Percentiles rank a stretch among this genome's conserved stretches.
Conservation (phyloP, 37 sponge, comb jelly and placozoan species). For the Agelas oroides region DNA sequence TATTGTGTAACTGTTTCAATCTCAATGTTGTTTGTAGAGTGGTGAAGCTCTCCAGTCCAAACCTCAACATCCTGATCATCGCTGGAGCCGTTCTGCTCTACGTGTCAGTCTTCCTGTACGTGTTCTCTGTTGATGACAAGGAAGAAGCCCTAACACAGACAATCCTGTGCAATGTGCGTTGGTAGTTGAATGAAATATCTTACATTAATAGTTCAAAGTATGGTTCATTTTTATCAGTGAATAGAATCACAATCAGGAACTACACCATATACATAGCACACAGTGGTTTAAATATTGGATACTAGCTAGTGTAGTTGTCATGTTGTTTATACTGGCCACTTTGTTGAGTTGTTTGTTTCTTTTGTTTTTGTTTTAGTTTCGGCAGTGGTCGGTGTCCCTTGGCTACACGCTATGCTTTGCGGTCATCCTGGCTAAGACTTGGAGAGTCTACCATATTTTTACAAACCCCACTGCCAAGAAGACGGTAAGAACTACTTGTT, state of each 20-base stretch:
- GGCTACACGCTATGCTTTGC: conserved; percentile 42
- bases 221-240: no score
- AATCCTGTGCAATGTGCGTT: background rate
- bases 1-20: no score
- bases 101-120: background rate
- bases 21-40: background rate
- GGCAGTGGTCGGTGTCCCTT: conserved; percentile 9
- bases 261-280: no score
- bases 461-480: conserved; percentile 36
- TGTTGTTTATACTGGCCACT: no score
- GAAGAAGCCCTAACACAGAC: background rate
- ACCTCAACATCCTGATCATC: conserved; percentile 4
- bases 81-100: background rate
- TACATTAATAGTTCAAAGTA: no score
- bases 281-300: no score
- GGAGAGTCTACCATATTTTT: conserved; percentile 40
- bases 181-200: background rate
- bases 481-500: background rate
- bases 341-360: no score
- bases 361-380: conserved; percentile 19
- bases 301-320: no score
- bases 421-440: conserved; percentile 26
- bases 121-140: background rate
- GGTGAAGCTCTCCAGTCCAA: conserved; percentile 12
- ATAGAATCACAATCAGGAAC: no score